Base-by-base conservation (phyloP, 2,888 invertebrate species). In the Strigamia transsilvanica region DNA sequence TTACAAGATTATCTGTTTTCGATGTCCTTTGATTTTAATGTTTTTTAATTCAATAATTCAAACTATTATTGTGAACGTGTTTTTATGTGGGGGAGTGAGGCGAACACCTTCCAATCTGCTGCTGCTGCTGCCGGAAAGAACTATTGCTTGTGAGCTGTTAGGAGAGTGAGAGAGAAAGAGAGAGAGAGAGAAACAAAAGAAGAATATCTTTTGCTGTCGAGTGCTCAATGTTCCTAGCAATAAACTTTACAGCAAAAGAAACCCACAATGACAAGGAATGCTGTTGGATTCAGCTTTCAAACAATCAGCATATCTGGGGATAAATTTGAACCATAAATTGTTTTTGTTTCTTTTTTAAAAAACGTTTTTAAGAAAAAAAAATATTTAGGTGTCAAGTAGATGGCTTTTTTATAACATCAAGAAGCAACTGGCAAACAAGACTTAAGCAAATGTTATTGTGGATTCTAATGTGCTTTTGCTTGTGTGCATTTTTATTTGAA, bases 81-180 rank as follows among this genome's bases (percentile, higher is more conserved):
- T 73, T 73, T 73, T 13, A 73, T 73, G 73, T 73, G 73, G 73
- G 73, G 73, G 73, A 73, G 73, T 73, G 73, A 73, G 73, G 13
- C 73, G 73, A 73, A 73, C 73, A 73, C 73, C 73, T 73, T 73
- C 73, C 73, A 73, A 73, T 73, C 73, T 73, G 73, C 73, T 73
- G 73, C 73, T 73, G 73, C 73, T 73, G 73, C 73, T 73, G 73
- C 73, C 73, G 32, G 73, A 73, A 73, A 32, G 73, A 73, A 73
- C 73, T 73, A 73, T 73, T 73, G 73, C 73, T 73, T 73, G 73
- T 32, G 73, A 73, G 73, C 32, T 13, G 73, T 73, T 32, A 73
- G 32, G 23, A 66, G 23, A 56, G 18, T 21, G 73, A 73, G 73
- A 73, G 27, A 32, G 32, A 32, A 5, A 27, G 3, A 32, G 13